phyloP scores from a whole-genome alignment of 2,888 invertebrate genomes.

The Mesorhabditis belari region DNA sequence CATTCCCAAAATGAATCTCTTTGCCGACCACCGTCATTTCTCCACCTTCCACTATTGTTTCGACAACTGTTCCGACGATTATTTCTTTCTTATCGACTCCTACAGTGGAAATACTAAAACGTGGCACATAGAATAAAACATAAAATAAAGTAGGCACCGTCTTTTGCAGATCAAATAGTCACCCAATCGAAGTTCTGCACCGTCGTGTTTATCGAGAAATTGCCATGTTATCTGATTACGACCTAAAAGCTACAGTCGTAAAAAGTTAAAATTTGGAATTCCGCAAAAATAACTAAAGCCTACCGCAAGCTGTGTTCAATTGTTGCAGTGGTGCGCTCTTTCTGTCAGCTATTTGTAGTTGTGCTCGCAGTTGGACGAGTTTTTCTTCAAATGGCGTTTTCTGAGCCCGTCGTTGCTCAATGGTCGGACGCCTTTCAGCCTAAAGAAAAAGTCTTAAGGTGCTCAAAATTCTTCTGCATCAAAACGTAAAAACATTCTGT shows the following conservation, averaged over 20 bases:
- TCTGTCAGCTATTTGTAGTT: background rate
- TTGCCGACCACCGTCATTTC: background rate
- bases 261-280: no score
- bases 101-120: no score
- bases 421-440: background rate
- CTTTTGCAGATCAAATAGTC: background rate
- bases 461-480: slow-evolving; percentile 6
- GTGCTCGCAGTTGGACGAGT: background rate
- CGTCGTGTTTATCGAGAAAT: background rate
- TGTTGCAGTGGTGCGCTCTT: background rate
- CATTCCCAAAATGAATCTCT: no score
- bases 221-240: background rate
- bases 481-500: slow-evolving; percentile 9
- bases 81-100: background rate
- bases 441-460: background rate
- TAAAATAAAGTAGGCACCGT: background rate
- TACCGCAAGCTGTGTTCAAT: background rate
- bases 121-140: no score
- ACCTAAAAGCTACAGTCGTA: background rate
- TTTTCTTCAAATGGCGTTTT: background rate
- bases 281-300: background rate
- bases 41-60: background rate
- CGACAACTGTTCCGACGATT: background rate
- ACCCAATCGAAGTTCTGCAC: background rate
- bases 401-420: background rate